Evolutionary conservation across 2,888 invertebrate species (phyloP), one percentile per base, ranked within the genome.

Genomic region (Pseudococcus jackbeardsleyi): DNA sequence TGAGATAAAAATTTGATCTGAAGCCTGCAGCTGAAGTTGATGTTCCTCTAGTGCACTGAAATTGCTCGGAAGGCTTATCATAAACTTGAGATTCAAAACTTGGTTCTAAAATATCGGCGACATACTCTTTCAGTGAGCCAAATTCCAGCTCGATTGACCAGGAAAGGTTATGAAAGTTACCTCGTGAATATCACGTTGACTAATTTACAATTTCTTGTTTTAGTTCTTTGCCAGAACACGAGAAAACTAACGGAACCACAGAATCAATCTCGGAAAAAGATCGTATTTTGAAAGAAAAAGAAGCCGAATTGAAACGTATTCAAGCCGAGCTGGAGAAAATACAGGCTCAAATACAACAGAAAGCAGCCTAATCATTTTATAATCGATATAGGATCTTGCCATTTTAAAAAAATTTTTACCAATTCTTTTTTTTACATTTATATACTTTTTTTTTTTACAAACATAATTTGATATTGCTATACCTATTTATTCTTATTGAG

Each of bases 251-350:
- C 19, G 89, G 89, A 33, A 77, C 72, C 64, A 54, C 77, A 15
- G 87, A 87, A 42, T 64, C 87, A 19, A 54, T 87, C 17, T 93
- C 92, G 0, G 96, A 96, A 89, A 96, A 96, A 90, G 97, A 97
- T 92, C 94, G 95, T 88, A 97, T 96, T 89, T 92, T 98, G 64
- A 95, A 96, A 91, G 97, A 98, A 91, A 98, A 98, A 92, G 97
- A 98, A 91, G 97, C 97, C 0, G 97, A 98, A 92, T 92, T 99
- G 90, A 94, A 96, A 89, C 95, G 97, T 90, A 98, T 99, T 98
- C 97, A 98, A 91, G 98, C 98, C 92, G 96, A 98, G 95, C 92
- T 99, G 91, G 96, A 96, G 54, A 96, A 96, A 91, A 98, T 99
- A 98, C 97, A 99, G 92, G 97, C 98, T 0, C 97, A 98, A 93